These are phyloP conservation scores for Amphiprion percula DNA, from an alignment of 2,113 vertebrate species.

Conservation along the genomic window DNA sequence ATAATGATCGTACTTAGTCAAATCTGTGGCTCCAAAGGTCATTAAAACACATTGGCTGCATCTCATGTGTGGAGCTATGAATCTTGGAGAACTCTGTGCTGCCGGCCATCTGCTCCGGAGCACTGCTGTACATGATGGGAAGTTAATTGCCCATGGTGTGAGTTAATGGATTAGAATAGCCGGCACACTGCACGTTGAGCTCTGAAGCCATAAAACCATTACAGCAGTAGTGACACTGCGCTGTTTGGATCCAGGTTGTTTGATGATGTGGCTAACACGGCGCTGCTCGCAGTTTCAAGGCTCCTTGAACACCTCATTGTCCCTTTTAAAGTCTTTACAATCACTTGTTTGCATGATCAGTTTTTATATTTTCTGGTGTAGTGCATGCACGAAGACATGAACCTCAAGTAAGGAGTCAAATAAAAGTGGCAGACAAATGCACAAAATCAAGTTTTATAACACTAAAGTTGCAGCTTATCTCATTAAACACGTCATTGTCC, in stretches of 20 bases:
- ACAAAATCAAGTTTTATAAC: too few species aligned
- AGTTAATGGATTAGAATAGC: slow-evolving; percentile 60
- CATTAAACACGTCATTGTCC: slow-evolving; percentile 1
- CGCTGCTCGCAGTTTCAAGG: slow-evolving; percentile 11
- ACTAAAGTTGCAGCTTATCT: background rate
- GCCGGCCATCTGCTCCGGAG: slow-evolving; percentile 40
- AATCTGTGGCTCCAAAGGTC: slow-evolving; percentile 48
- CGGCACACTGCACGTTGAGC: slow-evolving; percentile 50
- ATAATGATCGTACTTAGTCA: slow-evolving; percentile 20
- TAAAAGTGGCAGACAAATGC: too few species aligned
- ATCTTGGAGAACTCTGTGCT: slow-evolving; percentile 5
- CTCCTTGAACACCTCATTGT: slow-evolving; percentile 12
- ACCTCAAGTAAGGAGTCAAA: too few species aligned
- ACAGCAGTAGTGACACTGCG: background rate
- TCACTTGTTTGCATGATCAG: background rate
- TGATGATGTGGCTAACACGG: slow-evolving; percentile 21
- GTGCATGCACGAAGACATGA: too few species aligned
- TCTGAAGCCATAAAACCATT: slow-evolving; percentile 33
- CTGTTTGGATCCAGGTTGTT: slow-evolving; percentile 36
- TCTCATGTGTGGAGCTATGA: slow-evolving; percentile 17
- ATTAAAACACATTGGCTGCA: background rate
- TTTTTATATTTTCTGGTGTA: too few species aligned
- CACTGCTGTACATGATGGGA: slow-evolving; percentile 43
- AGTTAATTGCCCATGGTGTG: slow-evolving; percentile 66
- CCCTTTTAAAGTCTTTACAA: slow-evolving; percentile 2